Conservation (phyloP, 2,113 vertebrate genomes). For the Thunnus maccoyii region DNA sequence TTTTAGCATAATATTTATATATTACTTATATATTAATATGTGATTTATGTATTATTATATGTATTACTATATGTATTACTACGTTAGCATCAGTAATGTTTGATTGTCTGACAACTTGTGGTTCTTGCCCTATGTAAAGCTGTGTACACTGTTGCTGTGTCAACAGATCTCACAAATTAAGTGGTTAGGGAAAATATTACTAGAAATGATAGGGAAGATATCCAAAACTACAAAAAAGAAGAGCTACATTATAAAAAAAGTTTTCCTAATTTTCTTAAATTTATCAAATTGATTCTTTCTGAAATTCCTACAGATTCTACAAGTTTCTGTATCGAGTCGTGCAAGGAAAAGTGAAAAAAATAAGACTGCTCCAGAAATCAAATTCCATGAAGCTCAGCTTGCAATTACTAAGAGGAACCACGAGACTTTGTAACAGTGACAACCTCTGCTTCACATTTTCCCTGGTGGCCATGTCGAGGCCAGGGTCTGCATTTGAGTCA, state of each 20-base stretch:
- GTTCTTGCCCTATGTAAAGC: no score
- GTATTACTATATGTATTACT: no score
- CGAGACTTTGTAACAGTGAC: conserved; percentile 37
- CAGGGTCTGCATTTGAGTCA: conserved; percentile 47
- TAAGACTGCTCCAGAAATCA: conserved; percentile 11
- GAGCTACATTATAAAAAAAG: neutral
- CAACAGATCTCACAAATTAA: no score
- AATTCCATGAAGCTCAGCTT: conserved; percentile 6
- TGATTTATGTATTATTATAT: no score
- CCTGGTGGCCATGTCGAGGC: conserved; percentile 25
- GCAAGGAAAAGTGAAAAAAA: neutral
- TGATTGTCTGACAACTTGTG: no score
- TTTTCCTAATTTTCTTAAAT: neutral
- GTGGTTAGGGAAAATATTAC: no score
- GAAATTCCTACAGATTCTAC: neutral
- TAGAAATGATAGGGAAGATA: neutral
- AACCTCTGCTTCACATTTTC: conserved; percentile 49
- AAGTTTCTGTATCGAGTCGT: neutral
- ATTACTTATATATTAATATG: no score
- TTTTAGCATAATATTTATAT: no score
- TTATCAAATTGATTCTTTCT: neutral
- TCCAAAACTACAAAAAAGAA: neutral
- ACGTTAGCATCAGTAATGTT: no score
- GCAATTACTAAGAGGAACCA: conserved; percentile 2
- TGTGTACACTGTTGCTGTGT: no score